Base-by-base conservation (phyloP, 1,140 invertebrate species). In the Medauroidea extradentata region DNA sequence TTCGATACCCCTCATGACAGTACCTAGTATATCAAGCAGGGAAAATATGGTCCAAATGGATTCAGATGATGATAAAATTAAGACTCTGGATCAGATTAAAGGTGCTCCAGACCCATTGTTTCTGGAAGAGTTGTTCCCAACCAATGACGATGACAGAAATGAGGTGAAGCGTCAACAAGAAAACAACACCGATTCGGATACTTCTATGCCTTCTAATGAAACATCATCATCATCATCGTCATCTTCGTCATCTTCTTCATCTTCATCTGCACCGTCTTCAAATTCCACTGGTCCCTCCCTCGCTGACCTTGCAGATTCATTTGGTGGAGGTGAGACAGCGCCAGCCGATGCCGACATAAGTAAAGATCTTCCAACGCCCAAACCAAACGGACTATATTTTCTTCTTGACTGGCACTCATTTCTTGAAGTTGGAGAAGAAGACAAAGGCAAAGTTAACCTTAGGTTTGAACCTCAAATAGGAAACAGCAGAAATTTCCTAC, bases 341-440 rank as follows among this genome's bases (percentile, higher is more conserved):
- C 78, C 79, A 0, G 81, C 83, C 66, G 81, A 83, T 14, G 76
- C 74, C 9, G 62, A 83, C 25, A 24, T 41, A 19, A 23, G 29
- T 38, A 52, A 60, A 13, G 50, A 51, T 1, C 18, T 44, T n/a
- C 84, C 86, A 13, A 52, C 65, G 14, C 41, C 51, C 1, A 80
- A 79, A 58, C 85, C 83, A 67, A 90, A 84, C 55, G 90, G 90
- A 2, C 83, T 93, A 44, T 93, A 91, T 67, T 91, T 90, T 73
- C 79, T 91, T 52, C 75, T 91, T 1, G 90, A 93, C 67, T 91
- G 89, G 89, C 91, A 93, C 67, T 83, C 86, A 13, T 93, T 93
- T 65, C 74, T 91, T 3, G 88, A 91, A 70, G 88, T 91, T 2
- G 89, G 89, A 23, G 77, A 82, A 51, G 86, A 89, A n/a, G 85